Evolutionary conservation across 2,113 vertebrate species (phyloP).

Genomic region (Pholis gunnellus): DNA sequence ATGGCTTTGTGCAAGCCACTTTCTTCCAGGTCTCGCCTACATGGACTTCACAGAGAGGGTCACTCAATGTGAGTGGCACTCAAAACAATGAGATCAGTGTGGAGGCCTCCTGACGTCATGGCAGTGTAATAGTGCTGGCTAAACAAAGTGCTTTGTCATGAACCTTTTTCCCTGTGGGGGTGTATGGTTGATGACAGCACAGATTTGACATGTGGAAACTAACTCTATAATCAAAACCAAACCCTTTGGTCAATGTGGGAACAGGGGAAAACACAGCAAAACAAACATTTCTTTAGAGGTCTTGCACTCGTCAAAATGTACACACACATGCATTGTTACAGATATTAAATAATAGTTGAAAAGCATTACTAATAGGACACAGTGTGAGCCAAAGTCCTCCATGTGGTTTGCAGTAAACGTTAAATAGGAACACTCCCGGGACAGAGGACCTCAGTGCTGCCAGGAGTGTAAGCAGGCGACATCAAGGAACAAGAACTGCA

Average conservation of each 20-base stretch:
- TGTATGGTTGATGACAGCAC: slow-evolving; percentile 65
- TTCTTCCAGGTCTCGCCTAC: slow-evolving; percentile 69
- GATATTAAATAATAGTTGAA: not conserved
- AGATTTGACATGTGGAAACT: slow-evolving; percentile 77
- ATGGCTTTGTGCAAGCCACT: slow-evolving; percentile 68
- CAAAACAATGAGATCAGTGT: slow-evolving; percentile 82
- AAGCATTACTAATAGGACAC: not conserved
- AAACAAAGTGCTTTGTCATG: slow-evolving; percentile 77
- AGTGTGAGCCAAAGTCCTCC: not conserved
- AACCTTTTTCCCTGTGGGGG: slow-evolving; percentile 66
- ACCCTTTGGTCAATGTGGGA: slow-evolving; percentile 41
- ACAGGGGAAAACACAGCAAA: not conserved
- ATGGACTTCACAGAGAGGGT: slow-evolving; percentile 65
- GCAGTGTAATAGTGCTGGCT: slow-evolving; percentile 48
- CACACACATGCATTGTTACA: slow-evolving; percentile 21
- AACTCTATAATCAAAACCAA: slow-evolving; percentile 29
- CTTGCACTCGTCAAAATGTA: not conserved
- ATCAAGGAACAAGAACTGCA: slow-evolving; percentile 30
- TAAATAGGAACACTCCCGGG: slow-evolving; percentile 8
- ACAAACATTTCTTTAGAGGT: not conserved
- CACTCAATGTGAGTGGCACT: slow-evolving; percentile 65
- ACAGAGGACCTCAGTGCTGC: slow-evolving; percentile 57
- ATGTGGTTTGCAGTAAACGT: slow-evolving; percentile 68
- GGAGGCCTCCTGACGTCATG: slow-evolving; percentile 65
- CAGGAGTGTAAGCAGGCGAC: slow-evolving; percentile 63